Percentiles rank a stretch among this genome's conserved stretches.
phyloP scores from a whole-genome alignment of 2,797 vertebrate genomes.

The Eospalax fontanierii region DNA sequence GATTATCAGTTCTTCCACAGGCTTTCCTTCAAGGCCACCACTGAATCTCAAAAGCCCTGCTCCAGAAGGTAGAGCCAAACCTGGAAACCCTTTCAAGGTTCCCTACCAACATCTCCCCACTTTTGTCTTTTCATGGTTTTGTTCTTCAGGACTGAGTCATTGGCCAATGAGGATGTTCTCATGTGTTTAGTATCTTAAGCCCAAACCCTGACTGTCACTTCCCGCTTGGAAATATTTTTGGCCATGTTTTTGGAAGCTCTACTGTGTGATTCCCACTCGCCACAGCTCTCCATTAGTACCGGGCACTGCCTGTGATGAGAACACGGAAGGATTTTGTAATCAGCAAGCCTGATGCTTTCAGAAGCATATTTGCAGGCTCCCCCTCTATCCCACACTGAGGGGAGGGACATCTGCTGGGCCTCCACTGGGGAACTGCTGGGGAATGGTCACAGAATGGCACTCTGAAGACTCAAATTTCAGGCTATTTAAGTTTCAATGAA shows the following conservation, averaged over 20 bases:
- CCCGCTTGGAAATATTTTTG: neutral
- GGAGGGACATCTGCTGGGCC: neutral
- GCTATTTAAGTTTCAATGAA: conserved; percentile 26
- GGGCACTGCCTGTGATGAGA: neutral
- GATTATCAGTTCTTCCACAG: conserved; percentile 88
- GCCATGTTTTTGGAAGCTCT: neutral
- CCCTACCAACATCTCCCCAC: conserved; percentile 90
- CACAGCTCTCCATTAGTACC: neutral
- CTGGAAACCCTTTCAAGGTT: conserved; percentile 91
- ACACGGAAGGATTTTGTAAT: neutral
- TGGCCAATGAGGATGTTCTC: conserved; percentile 96
- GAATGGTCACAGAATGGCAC: neutral
- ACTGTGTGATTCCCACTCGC: neutral
- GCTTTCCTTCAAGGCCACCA: conserved; percentile 84
- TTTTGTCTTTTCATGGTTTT: conserved; percentile 97
- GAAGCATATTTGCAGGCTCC: neutral
- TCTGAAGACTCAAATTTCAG: neutral
- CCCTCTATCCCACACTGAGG: neutral
- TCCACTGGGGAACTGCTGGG: neutral
- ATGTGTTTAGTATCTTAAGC: conserved; percentile 88
- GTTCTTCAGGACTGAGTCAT: conserved; percentile 95
- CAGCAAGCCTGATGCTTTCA: neutral
- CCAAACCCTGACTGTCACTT: neutral
- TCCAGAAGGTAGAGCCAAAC: conserved; percentile 86
- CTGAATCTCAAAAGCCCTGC: conserved; percentile 87